Percentiles rank a stretch among this genome's conserved stretches.
phyloP scores from a whole-genome alignment of 2,888 invertebrate species.

The Andrena trimmerana region DNA sequence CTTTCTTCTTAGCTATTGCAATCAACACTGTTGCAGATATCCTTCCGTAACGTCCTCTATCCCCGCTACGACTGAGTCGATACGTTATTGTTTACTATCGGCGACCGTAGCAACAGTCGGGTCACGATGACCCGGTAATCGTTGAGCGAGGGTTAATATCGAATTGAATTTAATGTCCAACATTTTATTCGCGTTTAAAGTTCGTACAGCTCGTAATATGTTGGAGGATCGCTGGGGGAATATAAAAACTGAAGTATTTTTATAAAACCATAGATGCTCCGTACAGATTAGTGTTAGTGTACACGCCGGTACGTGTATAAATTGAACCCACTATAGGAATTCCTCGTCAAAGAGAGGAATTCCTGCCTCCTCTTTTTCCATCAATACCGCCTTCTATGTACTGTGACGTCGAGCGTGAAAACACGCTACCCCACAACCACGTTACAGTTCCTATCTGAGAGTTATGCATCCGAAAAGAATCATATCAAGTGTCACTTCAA shows the following conservation, averaged over 20 bases:
- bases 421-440: conserved; percentile 55
- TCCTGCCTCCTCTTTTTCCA: conserved; percentile 62
- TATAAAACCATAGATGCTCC: conserved; percentile 49
- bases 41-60: too few relatives aligned
- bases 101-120: too few relatives aligned
- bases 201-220: background rate
- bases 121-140: too few relatives aligned
- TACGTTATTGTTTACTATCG: too few relatives aligned
- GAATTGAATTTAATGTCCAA: background rate
- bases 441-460: conserved; percentile 63
- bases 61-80: too few relatives aligned
- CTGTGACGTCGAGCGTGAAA: conserved; percentile 74
- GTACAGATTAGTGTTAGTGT: conserved; percentile 45
- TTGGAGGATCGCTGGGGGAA: background rate
- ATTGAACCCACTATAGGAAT: conserved; percentile 66
- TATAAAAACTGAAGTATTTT: conserved; percentile 50
- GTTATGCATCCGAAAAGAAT: conserved; percentile 58
- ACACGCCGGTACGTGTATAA: conserved; percentile 56
- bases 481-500: conserved; percentile 39
- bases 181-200: background rate
- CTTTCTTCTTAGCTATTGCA: too few relatives aligned
- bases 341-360: conserved; percentile 77
- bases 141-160: too few relatives aligned
- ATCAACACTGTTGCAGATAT: too few relatives aligned
- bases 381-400: conserved; percentile 51